Base-by-base conservation (phyloP, 1,140 invertebrate species). In the Bombus pascuorum region DNA sequence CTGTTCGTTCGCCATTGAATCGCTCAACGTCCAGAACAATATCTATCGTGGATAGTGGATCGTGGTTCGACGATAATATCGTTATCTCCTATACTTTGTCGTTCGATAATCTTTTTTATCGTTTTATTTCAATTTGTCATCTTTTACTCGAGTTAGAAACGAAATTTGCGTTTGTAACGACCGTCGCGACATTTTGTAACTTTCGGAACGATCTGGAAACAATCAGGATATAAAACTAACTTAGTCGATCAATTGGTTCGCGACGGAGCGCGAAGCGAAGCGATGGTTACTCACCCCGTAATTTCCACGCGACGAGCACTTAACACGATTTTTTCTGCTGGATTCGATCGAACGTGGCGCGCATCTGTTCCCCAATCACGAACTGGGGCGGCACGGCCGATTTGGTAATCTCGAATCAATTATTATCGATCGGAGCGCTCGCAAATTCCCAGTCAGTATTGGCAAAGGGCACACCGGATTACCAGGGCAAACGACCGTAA, bases 391-490 rank as follows among this genome's bases (percentile, higher is more conserved):
- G 47, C 53, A 53, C 66, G 39, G 28, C 75, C 53, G 53, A 78
- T 80, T 72, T 80, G 76, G 53, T 80, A 80, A 85, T 85, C 68
- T 80, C 76, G 83, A 85, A 85, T 85, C 83, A 85, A 85, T 85
- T 85, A 85, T 79, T 80, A 85, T 85, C 77, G 83, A 85, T 85
- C 62, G 66, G 53, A 10, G 3, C 68, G 83, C 8, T 80, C 66
- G 68, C 76, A 72, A 80, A 85, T 85, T 85, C 76, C 39, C 76
- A 85, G 80, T 85, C 68, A 12, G 18, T 53, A 42, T 37, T 28
- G 28, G 53, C 65, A 71, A 86, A 83, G 71, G 85, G 79, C 47
- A 47, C 12, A 44, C 72, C 80, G 53, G 80, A 83, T 86, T 86
- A 86, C 47, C 80, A 42, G 71, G 72, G 72, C 72, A 83, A 82